Base-by-base conservation (phyloP, 2,888 invertebrate genomes). In the Allolobophora icterica region DNA sequence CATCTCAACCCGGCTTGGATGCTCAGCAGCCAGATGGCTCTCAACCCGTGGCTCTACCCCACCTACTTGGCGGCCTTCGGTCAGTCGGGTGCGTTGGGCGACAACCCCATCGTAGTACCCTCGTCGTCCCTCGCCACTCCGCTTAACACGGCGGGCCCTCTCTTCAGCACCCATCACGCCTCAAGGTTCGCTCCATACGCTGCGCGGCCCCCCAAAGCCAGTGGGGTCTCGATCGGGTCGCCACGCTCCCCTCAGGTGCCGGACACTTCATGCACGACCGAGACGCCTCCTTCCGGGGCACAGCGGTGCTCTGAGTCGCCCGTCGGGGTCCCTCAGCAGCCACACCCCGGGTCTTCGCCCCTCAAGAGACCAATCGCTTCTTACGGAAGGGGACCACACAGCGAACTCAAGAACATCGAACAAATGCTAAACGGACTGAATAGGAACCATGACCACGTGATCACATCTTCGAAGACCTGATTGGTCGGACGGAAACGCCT, bases 341-440 rank as follows among this genome's bases (percentile, higher is more conserved):
- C 87, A 34, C 87, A 87, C 38, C 34, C 87, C 15, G 87, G 87
- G 8, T 87, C 87, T 5, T 87, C 87, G 1, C 87, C 87, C 87
- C 87, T 87, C 35, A 34, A 38, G 87, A 87, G 87, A 87, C 87
- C 87, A 38, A 87, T 87, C 38, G 35, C 87, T 8, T 89, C 89
- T 1, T 52, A 42, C 6, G 89, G 42, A 33, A 30, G 42, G 35
- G 89, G 42, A 21, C 89, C 89, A 38, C 33, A 38, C 42, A 89
- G 89, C 52, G 89, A 89, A 89, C 42, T 99, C 93, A 98, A 98
- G 96, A 98, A 97, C 95, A 99, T 99, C 96, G 98, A 99, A 96
- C 98, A 98, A 95, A 98, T 98, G 98, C 98, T 99, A 93, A 98
- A 98, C 96, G 98, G 98, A 33, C 91, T 93, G 89, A 93, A 92